phyloP scores from a whole-genome alignment of 2,888 invertebrate species.

The Dorcus hopei region DNA sequence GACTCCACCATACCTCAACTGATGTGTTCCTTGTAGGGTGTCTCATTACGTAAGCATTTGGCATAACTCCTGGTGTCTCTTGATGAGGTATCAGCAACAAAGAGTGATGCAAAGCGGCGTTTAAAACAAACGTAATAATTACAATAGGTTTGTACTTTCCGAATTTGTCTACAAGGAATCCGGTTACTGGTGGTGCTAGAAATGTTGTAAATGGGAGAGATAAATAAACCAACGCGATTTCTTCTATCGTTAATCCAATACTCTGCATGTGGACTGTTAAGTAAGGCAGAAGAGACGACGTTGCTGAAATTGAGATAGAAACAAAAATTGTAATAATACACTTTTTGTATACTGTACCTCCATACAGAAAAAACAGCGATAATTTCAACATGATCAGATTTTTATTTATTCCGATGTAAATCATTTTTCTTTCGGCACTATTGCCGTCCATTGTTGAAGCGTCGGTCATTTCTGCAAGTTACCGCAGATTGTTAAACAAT shows the following conservation, averaged over 20 bases:
- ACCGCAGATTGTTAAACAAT: not conserved
- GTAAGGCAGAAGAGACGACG: conserved; percentile 81
- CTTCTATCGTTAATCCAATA: conserved; percentile 80
- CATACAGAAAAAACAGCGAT: conserved; percentile 79
- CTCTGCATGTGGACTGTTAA: conserved; percentile 89
- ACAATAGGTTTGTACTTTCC: conserved; percentile 83
- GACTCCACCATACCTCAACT: conserved; percentile 83
- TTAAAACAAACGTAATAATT: conserved; percentile 71
- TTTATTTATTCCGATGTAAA: conserved; percentile 56
- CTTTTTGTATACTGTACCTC: conserved; percentile 54
- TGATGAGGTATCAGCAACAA: conserved; percentile 76
- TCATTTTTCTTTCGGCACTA: conserved; percentile 9
- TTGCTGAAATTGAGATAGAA: conserved; percentile 53
- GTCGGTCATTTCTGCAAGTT: conserved; percentile 10
- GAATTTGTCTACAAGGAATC: conserved; percentile 81
- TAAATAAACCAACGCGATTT: conserved; percentile 83
- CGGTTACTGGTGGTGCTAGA: conserved; percentile 79
- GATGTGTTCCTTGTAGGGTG: conserved; percentile 64
- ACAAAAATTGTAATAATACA: not conserved
- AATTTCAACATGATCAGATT: conserved; percentile 78
- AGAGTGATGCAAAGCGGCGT: conserved; percentile 76
- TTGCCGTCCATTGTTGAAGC: conserved; percentile 9
- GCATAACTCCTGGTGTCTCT: conserved; percentile 72
- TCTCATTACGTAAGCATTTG: conserved; percentile 71
- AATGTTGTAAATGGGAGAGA: conserved; percentile 84